Percentiles rank a stretch among this genome's conserved stretches.
Conservation (phyloP, 2,797 vertebrate genomes). For the Pseudocheirus occidentalis region DNA sequence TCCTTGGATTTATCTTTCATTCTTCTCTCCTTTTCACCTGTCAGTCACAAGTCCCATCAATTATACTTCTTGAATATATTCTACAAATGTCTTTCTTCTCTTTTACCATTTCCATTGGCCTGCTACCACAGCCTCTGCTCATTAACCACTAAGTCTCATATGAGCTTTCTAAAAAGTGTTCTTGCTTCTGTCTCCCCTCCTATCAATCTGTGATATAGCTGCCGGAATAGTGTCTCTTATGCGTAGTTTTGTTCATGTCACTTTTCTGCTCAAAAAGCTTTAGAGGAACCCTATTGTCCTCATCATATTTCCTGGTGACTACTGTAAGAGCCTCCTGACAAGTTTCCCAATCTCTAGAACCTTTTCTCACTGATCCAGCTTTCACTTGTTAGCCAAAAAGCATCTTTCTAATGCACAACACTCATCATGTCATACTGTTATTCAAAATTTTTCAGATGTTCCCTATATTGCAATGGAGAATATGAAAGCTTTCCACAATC, state of each 20-base stretch:
- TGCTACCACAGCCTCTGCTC: neutral
- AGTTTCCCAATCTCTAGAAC: no score
- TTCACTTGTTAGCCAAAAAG: no score
- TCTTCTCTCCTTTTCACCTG: neutral
- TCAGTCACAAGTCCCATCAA: neutral
- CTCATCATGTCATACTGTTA: conserved; percentile 11
- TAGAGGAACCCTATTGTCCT: no score
- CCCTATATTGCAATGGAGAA: no score
- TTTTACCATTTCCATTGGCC: neutral
- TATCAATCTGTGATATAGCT: neutral
- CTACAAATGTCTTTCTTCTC: neutral
- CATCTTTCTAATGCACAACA: neutral
- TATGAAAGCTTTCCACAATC: no score
- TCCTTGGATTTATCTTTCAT: neutral
- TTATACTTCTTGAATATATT: neutral
- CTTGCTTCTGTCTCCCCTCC: neutral
- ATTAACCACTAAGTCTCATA: neutral
- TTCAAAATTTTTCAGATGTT: no score
- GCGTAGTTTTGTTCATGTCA: neutral
- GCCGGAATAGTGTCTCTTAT: neutral
- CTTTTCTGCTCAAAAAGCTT: no score
- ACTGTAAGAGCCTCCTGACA: no score
- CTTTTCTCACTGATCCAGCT: no score
- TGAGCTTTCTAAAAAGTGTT: neutral
- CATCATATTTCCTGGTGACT: no score